These are phyloP conservation scores for Elanoides forficatus DNA, from an alignment of 2,113 vertebrate genomes.

Conservation along the genomic window DNA sequence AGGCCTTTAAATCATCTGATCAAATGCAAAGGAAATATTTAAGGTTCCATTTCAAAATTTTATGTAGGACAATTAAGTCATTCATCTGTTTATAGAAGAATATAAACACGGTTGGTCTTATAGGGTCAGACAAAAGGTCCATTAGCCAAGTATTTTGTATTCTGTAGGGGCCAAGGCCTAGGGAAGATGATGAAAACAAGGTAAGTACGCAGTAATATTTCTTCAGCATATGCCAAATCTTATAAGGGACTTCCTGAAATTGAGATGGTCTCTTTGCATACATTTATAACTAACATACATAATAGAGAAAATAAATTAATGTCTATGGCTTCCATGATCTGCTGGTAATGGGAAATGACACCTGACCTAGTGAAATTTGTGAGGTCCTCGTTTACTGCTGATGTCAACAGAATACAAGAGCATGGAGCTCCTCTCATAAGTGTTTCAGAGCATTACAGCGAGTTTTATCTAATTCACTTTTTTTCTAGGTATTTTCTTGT, in stretches of 20 bases:
- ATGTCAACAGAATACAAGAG: not conserved
- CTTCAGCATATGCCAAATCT: not conserved
- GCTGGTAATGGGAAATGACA: not conserved
- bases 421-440: not conserved
- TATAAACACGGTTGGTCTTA: not conserved
- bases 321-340: not conserved
- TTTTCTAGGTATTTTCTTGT: not conserved
- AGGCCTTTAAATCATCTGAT: not conserved
- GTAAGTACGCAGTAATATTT: not conserved
- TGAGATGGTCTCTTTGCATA: not conserved
- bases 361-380: not conserved
- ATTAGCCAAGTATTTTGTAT: not conserved
- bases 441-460: rapidly evolving
- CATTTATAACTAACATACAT: not conserved
- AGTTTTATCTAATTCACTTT: not conserved
- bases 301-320: not conserved
- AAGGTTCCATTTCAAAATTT: not conserved
- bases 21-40: not conserved
- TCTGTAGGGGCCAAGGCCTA: not conserved
- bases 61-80: not conserved
- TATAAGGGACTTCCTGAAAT: not conserved
- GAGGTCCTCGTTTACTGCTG: not conserved
- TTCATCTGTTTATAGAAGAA: not conserved
- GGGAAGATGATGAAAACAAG: not conserved
- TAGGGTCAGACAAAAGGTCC: not conserved